Evolutionary conservation across 2,797 vertebrate species (phyloP), one percentile per base, ranked within the genome.

Genomic region (Knipowitschia caucasica): DNA sequence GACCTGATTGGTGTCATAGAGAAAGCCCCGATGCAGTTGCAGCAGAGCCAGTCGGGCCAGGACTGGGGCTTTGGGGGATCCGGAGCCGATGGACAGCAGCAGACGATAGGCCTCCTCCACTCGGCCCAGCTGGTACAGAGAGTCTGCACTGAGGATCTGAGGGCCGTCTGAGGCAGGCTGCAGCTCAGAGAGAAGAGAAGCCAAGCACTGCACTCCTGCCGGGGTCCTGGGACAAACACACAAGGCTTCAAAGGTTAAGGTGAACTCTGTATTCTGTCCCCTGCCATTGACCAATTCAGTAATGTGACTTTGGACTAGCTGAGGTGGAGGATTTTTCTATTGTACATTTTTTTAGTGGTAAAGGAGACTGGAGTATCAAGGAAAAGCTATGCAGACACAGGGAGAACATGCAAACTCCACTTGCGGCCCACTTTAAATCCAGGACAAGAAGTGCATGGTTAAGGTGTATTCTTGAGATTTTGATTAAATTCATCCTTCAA

Each of bases 1-100:
- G 21, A 46, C 44, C 93, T 98, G 94, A 78, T 94, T 91, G 46
- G 94, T 92, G 6, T 96, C 91, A 0, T 93, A 93, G 20, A 84
- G 70, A 58, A 93, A 96, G 24, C 95, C 95, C 31, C 92, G 92
- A 44, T 91, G 91, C 31, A 98, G 68, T 67, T 98, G 95, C 66
- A 98, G 87, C 64, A 98, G 82, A 0, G 92, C 90, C 0, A 99
- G 89, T 25, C 96, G 90, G 17, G 84, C 91, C 50, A 98, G 86
- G 36, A 95, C 62, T 0, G 94, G 84, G 8, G 92, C 85, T 0
- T 89, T 87, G 14, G 89, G 88, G 50, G 87, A 79, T 24, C 73
- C 79, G 23, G 92, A 82, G 8, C 91, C 86, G 1, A 89, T 73
- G 33, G 89, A 84, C 5, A 91, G 80, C n/a, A 99, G 88, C 11